Percentiles rank a stretch among this genome's conserved stretches.
Evolutionary conservation across 2,888 invertebrate genomes (phyloP).

Genomic region (Dryococelus australis): DNA sequence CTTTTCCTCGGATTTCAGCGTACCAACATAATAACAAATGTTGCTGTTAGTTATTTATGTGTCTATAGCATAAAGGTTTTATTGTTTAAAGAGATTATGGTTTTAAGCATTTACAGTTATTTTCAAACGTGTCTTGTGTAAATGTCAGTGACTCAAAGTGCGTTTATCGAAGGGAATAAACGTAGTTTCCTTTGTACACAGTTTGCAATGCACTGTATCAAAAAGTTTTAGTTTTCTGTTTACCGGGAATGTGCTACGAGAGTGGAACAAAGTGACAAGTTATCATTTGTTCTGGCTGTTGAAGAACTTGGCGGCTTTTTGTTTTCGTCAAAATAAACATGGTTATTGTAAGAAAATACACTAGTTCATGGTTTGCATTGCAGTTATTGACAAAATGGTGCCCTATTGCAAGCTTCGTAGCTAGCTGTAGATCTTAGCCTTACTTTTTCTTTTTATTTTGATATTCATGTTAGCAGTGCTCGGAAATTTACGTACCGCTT

Average conservation of each 20-base stretch:
- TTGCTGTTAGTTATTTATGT: not conserved
- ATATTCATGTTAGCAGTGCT: not conserved
- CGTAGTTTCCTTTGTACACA: not conserved
- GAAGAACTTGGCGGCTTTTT: not conserved
- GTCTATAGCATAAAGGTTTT: not conserved
- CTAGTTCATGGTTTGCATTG: not conserved
- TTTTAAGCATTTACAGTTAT: not conserved
- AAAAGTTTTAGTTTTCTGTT: slow-evolving; percentile 16
- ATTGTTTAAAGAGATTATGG: not conserved
- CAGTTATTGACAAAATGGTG: slow-evolving; percentile 9
- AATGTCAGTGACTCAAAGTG: not conserved
- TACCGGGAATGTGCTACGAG: not conserved
- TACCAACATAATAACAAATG: slow-evolving; percentile 2
- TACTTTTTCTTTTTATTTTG: not conserved
- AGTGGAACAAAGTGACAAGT: slow-evolving; percentile 10
- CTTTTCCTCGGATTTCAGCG: not conserved
- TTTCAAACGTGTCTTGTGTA: not conserved
- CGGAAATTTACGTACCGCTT: not conserved
- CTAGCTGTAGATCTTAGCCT: slow-evolving; percentile 9
- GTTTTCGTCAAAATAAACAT: not conserved
- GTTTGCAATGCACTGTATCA: not conserved
- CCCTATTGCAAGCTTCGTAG: not conserved
- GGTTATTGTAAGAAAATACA: slow-evolving; percentile 16
- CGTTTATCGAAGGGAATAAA: not conserved
- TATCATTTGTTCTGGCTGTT: slow-evolving; percentile 3